Evolutionary conservation across 2,113 vertebrate species (phyloP).

Genomic region (Cairina moschata): DNA sequence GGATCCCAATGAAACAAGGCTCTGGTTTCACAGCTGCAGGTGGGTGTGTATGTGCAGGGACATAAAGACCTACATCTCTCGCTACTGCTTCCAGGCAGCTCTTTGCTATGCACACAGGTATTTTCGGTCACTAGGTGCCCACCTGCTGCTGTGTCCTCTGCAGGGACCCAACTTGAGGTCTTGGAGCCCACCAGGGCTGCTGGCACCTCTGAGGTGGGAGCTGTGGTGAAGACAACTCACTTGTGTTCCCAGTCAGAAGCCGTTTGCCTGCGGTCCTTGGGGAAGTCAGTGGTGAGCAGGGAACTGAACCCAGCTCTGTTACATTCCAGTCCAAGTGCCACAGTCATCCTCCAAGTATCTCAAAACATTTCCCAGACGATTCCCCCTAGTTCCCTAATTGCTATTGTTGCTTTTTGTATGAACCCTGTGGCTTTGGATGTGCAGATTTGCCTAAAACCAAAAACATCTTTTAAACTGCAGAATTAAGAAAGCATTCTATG

Average conservation of each 20-base stretch:
- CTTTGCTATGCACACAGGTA: fast-evolving
- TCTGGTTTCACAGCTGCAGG: background rate
- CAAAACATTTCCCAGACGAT: background rate
- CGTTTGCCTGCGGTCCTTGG: background rate
- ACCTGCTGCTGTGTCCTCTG: background rate
- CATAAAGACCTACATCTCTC: background rate
- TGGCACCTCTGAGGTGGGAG: background rate
- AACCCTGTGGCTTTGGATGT: background rate
- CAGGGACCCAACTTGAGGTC: background rate
- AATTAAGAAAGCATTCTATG: background rate
- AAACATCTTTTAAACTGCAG: background rate
- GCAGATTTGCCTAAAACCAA: background rate
- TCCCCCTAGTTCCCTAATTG: background rate
- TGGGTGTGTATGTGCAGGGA: background rate
- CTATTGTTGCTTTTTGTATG: background rate
- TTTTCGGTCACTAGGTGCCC: background rate
- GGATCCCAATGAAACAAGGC: background rate
- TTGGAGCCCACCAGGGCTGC: background rate
- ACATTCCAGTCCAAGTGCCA: background rate
- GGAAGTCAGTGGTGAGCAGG: background rate
- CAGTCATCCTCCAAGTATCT: background rate
- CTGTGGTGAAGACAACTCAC: background rate
- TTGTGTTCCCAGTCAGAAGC: background rate
- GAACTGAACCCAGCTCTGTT: background rate
- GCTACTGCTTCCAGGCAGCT: background rate